Evolutionary conservation across 2,113 vertebrate species (phyloP), one percentile per base, ranked within the genome.

Genomic region (Limnothrissa miodon): DNA sequence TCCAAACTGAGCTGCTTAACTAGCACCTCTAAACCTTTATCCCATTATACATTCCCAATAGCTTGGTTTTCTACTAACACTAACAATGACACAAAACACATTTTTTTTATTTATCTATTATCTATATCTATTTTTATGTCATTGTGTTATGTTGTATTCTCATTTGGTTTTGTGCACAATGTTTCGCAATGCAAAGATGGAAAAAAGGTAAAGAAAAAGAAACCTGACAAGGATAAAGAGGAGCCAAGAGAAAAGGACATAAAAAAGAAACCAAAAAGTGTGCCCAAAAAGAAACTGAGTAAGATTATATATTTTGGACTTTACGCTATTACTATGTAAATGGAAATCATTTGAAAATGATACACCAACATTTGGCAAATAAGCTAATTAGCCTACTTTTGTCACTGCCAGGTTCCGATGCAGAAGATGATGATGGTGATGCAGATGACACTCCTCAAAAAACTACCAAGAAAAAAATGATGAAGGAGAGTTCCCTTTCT

Each of bases 161-260:
- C 6, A 78, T 56, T 23, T n/a, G 4, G 5, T 25, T 25, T 15
- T 10, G 56, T 80, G 46, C 46, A 9, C 42, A 17, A n/a, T 11
- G 23, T 10, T 15, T 56, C 19, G 23, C 29, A 70, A 66, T 33
- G 23, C 39, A 19, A 3, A 87, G 87, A 88, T 79, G 85, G 48
- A 80, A 90, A 87, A 81, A 79, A 59, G 21, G 83, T 88, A 29
- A 90, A 90, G 84, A 90, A 87, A 80, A 88, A 87, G 80, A 90
- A 88, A 85, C 25, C 83, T 0, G 85, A 88, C n/a, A 87, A 87
- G 53, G 85, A 86, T 25, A 85, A 82, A 81, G 82, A 85, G 13
- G 79, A 86, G 2, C 1, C 70, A n/a, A 33, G 70, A 53, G 84
- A 86, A 36, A 88, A 87, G 23, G 83, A 80, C 39, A 36, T 5